Percentiles rank a stretch among this genome's conserved stretches.
Evolutionary conservation across 2,113 vertebrate species (phyloP).

Genomic region (Gobiocypris rarus): DNA sequence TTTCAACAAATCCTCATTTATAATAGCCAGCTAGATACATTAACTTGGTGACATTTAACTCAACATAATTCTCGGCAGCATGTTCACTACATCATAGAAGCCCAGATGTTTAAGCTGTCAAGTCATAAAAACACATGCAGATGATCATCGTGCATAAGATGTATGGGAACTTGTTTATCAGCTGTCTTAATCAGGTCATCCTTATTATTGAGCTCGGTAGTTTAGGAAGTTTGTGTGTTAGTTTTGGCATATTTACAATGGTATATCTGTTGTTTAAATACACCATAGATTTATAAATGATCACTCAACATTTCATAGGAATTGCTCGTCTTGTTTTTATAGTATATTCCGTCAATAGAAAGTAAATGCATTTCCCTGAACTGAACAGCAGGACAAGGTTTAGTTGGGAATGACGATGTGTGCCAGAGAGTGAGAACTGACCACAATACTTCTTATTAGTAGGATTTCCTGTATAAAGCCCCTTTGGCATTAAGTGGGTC

Average conservation of each 20-base stretch:
- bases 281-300: too few species aligned
- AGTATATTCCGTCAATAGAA: background rate
- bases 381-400: background rate
- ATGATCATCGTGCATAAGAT: background rate
- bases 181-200: background rate
- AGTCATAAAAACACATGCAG: background rate
- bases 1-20: conserved; percentile 8
- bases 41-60: conserved; percentile 1
- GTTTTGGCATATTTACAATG: background rate
- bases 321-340: background rate
- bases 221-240: background rate
- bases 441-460: conserved; percentile 18
- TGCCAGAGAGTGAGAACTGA: background rate
- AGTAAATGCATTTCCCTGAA: background rate
- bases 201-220: background rate
- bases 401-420: background rate
- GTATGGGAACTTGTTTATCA: background rate
- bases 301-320: background rate
- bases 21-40: background rate
- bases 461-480: conserved; percentile 36
- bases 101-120: background rate
- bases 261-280: background rate
- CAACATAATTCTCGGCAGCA: background rate
- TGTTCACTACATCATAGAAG: background rate
- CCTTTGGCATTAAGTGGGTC: conserved; percentile 42